Percentiles rank a stretch among this genome's conserved stretches.
Conservation (phyloP, 2,113 vertebrate species). For the Stegastes partitus region DNA sequence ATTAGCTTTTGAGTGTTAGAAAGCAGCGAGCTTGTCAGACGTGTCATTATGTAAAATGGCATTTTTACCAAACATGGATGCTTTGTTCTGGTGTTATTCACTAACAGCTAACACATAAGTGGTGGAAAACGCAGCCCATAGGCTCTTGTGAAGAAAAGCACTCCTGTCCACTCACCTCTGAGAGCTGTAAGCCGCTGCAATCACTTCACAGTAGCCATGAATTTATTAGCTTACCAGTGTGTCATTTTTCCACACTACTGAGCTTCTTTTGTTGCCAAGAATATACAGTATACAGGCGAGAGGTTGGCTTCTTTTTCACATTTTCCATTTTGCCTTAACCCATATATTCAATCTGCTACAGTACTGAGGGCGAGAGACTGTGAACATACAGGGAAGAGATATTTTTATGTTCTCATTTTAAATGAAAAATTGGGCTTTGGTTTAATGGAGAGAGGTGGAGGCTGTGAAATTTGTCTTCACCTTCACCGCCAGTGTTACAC, state of each 20-base stretch:
- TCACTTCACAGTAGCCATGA: conserved; percentile 40
- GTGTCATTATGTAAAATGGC: conserved; percentile 19
- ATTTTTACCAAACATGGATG: not conserved
- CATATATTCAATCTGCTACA: conserved; percentile 37
- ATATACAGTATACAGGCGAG: conserved; percentile 2
- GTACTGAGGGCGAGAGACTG: conserved; percentile 17
- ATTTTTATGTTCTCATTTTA: conserved; percentile 35
- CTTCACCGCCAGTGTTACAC: conserved; percentile 5
- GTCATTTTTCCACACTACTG: conserved; percentile 26
- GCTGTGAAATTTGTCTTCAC: conserved; percentile 33
- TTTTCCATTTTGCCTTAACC: conserved; percentile 25
- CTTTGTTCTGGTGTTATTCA: conserved; percentile 16
- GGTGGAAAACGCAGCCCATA: conserved; percentile 1
- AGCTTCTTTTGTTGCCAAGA: conserved; percentile 35
- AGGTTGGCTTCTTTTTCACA: conserved; percentile 3
- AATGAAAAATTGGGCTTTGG: conserved; percentile 31
- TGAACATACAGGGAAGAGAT: conserved; percentile 24
- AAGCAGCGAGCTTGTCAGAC: not conserved
- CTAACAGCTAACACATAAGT: conserved; percentile 21
- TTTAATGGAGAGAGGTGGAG: conserved; percentile 30
- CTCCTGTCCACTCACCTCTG: conserved; percentile 17
- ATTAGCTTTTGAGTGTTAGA: not conserved
- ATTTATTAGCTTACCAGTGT: conserved; percentile 25
- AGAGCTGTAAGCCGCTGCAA: conserved; percentile 9
- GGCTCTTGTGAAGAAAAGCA: conserved; percentile 7